Evolutionary conservation across 2,797 vertebrate genomes (phyloP).

Genomic region (Trachops cirrhosus): DNA sequence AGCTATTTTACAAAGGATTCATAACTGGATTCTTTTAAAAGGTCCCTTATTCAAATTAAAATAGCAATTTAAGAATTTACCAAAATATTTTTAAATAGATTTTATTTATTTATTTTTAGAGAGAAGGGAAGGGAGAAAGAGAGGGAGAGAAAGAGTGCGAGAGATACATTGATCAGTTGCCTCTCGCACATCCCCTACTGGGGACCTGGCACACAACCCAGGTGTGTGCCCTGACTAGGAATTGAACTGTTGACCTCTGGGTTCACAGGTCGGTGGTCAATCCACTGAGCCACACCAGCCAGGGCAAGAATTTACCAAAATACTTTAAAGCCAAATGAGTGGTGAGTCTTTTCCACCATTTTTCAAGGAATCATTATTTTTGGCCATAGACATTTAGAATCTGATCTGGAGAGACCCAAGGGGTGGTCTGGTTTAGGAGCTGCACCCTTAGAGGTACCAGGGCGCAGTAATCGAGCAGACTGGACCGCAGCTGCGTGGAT

Average conservation of each 20-base stretch:
- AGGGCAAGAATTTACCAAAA: background rate
- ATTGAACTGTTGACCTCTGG: no score
- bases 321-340: background rate
- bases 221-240: no score
- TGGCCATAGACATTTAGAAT: background rate
- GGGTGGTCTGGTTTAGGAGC: background rate
- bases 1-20: constrained; percentile 6
- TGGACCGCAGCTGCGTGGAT: background rate
- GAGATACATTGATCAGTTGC: no score
- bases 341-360: background rate
- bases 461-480: background rate
- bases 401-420: background rate
- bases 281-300: no score
- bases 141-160: no score
- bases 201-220: no score
- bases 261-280: no score
- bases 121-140: no score
- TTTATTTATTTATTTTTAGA: no score
- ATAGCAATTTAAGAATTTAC: background rate
- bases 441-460: background rate
- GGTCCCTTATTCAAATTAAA: background rate
- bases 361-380: background rate
- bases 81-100: background rate
- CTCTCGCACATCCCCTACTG: no score
- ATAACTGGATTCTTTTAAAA: background rate